These are phyloP conservation scores for Tricholauxania praeusta DNA, from an alignment of 2,888 invertebrate species.

Conservation along the genomic window DNA sequence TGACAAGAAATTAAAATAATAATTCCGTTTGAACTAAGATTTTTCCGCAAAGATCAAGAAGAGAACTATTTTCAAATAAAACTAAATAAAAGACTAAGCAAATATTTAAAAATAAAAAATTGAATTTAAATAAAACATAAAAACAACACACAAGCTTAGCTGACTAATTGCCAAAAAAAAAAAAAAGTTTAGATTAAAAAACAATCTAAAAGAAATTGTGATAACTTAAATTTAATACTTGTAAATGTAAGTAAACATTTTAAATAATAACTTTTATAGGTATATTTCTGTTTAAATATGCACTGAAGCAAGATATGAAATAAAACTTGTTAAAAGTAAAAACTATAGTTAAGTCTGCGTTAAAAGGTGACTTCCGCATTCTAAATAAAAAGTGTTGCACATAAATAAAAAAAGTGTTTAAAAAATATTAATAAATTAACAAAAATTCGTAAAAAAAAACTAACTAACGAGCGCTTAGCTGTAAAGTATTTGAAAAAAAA, in stretches of 20 bases:
- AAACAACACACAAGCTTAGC: constrained; percentile 40
- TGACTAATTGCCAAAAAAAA: neutral
- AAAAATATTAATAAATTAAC: constrained; percentile 1
- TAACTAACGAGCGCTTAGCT: neutral
- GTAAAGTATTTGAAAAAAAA: neutral
- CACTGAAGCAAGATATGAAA: neutral
- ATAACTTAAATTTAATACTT: constrained; percentile 22
- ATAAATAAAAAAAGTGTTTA: neutral
- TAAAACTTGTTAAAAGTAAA: neutral
- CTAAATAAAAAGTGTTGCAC: neutral
- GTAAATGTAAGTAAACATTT: constrained; percentile 27
- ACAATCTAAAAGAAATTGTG: constrained; percentile 42
- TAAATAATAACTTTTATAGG: neutral
- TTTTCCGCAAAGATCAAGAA: constrained; percentile 30
- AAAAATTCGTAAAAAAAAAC: constrained; percentile 3
- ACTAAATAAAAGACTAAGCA: constrained; percentile 20
- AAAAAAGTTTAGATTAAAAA: constrained; percentile 20
- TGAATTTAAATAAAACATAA: constrained; percentile 44
- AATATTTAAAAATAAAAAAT: constrained; percentile 24
- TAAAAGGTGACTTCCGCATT: constrained; percentile 2
- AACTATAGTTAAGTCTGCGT: neutral
- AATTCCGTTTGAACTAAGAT: too few relatives aligned
- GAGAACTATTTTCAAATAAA: neutral
- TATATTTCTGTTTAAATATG: too few relatives aligned
- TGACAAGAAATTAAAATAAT: neutral